Evolutionary conservation across 1,140 invertebrate species (phyloP), one percentile per base, ranked within the genome.

Genomic region (Caerostris extrusa): DNA sequence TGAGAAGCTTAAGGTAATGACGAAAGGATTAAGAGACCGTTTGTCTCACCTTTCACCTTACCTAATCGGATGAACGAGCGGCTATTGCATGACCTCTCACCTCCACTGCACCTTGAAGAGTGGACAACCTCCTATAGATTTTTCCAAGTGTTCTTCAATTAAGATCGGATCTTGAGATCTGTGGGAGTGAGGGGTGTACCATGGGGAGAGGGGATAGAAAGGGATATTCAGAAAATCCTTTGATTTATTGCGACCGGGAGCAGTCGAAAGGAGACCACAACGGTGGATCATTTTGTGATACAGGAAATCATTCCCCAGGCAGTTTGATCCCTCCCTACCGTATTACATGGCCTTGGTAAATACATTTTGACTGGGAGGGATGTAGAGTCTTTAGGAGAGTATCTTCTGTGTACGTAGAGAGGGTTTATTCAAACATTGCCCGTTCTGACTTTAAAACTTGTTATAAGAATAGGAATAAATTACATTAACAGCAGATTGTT

Each of bases 191-290:
- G 67, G 61, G 53, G 55, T 67, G 19, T 81, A 12, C 34, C 58
- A 55, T 56, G 50, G 90, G 90, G 81, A 85, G 14, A 7, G 55
- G 61, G 81, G 71, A 83, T 85, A 12, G 57, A 14, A 55, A 67
- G 85, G 85, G 71, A 77, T 93, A 93, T 88, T 34, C 92, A 88
- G 14, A 93, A 64, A 69, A 93, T 93, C 92, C 85, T 69, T 85
- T 93, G 92, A 93, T 93, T 93, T 93, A 93, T 88, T 77, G 69
- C 92, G 85, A 93, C 92, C 67, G 92, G 87, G 83, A 53, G 71
- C 61, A 93, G 82, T 93, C n/a, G 82, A 71, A 93, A 93, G 85
- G 92, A 83, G 57, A 93, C 92, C 92, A 34, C 92, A 93, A 60
- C 67, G 17, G 92, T 93, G 92, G 85, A 93, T 93, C 92, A 93